phyloP scores from a whole-genome alignment of 2,113 vertebrate species.

The Cyphomyrus discorhynchus region DNA sequence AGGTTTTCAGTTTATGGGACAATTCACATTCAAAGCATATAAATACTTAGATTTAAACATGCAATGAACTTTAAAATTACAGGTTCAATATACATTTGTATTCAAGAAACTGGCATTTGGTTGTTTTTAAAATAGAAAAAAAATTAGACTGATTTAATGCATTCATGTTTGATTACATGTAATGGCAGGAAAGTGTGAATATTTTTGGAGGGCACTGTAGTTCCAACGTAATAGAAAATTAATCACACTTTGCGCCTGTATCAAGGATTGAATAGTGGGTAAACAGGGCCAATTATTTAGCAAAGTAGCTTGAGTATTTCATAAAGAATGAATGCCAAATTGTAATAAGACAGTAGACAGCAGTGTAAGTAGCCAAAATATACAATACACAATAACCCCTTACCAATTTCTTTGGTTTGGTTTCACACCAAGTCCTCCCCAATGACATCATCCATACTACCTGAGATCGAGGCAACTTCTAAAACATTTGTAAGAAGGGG shows the following conservation, averaged over 20 bases:
- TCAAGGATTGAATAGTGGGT: not conserved
- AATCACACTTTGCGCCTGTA: not conserved
- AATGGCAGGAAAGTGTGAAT: not conserved
- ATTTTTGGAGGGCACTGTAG: not conserved
- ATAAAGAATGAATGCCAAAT: not conserved
- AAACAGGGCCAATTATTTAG: not conserved
- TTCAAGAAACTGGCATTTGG: not conserved
- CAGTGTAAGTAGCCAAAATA: not conserved
- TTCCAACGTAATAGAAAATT: not conserved
- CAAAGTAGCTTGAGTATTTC: not conserved
- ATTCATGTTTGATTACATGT: not conserved
- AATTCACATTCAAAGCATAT: not conserved
- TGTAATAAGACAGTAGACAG: not conserved
- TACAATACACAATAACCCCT: not conserved
- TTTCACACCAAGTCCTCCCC: constrained; percentile 55
- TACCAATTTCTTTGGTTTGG: constrained; percentile 24
- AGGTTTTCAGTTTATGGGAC: not conserved
- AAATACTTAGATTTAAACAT: not conserved
- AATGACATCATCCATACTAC: constrained; percentile 58
- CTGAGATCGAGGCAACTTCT: constrained; percentile 67
- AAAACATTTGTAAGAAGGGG: not conserved
- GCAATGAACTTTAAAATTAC: not conserved
- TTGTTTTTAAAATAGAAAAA: not conserved
- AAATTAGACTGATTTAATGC: not conserved
- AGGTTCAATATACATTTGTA: not conserved